Base-by-base conservation (phyloP, 2,888 invertebrate species). In the Gerris lacustris region DNA sequence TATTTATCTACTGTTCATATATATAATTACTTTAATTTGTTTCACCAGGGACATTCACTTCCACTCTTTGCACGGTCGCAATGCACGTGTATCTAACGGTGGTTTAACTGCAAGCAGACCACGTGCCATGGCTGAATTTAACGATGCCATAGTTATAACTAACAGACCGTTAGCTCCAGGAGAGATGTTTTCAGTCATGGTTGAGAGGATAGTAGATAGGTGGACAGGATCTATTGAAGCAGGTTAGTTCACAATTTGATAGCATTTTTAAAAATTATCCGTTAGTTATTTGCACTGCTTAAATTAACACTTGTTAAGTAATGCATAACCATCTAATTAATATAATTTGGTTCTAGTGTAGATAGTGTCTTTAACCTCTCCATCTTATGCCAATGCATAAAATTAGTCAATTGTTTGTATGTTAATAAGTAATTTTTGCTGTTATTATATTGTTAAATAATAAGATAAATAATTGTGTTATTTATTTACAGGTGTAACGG, bases 191-290 rank as follows among this genome's bases (percentile, higher is more conserved):
- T 94, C 96, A 80, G 88, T 96, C 44, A 84, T 88, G 67, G 87
- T 96, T 67, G 95, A 96, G 79, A 90, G 88, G 77, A 91, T 94
- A 87, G 92, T 95, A 17, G 93, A 92, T 76, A 86, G 94, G 74
- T 96, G 95, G 96, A 91, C 92, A 11, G 95, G 96, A 6, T 92
- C 93, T 73, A 88, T 96, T 70, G 95, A 95, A 83, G 90, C 91
- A 73, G 91, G 90, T 88, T 78, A 76, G 77, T 73, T 45, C 55
- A 67, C 6, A 70, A 18, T 71, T 67, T 62, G 11, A 44, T 17
- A 6, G 43, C 18, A 44, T 11, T 63, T 47, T 71, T 18, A 31
- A 18, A 9, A 47, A 17, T 18, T 44, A n/a, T 15, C 63, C 44
- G 11, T 43, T 17, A 43, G 43, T 47, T 9, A 68, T 44, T 63